Percentiles rank a stretch among this genome's conserved stretches.
phyloP scores from a whole-genome alignment of 1,140 invertebrate species.

The Dinothrombium tinctorium region DNA sequence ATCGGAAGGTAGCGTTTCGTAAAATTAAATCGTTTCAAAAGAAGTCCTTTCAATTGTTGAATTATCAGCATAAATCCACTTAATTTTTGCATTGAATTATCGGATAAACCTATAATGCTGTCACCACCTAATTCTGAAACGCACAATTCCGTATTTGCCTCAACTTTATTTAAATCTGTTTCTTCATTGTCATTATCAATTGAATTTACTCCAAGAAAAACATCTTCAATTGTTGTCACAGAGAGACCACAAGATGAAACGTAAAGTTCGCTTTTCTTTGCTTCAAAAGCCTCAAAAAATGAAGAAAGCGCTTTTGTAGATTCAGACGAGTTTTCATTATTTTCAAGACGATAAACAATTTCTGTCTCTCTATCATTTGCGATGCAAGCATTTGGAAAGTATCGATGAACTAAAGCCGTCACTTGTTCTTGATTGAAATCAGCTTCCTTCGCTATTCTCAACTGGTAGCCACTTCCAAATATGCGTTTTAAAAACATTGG shows the following conservation, averaged over 20 bases:
- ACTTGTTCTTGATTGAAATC: background rate
- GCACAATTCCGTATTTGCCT: too few species aligned
- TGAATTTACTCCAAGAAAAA: slow-evolving; percentile 54
- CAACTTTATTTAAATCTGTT: too few species aligned
- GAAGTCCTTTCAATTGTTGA: too few species aligned
- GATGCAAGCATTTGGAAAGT: background rate
- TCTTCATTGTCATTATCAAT: too few species aligned
- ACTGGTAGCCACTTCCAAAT: slow-evolving; percentile 19
- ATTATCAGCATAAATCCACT: too few species aligned
- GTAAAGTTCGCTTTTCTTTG: slow-evolving; percentile 29
- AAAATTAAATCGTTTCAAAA: too few species aligned
- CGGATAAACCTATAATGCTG: too few species aligned
- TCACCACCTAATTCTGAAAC: too few species aligned
- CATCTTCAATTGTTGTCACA: slow-evolving; percentile 58
- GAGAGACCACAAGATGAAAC: slow-evolving; percentile 50
- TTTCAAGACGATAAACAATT: background rate
- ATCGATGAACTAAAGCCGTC: background rate
- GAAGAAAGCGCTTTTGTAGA: background rate
- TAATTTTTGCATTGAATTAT: too few species aligned
- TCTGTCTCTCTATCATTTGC: background rate
- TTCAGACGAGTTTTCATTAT: too few species aligned
- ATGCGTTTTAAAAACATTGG: slow-evolving; percentile 28
- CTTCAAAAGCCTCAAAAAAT: slow-evolving; percentile 37
- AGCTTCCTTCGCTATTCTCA: slow-evolving; percentile 14
- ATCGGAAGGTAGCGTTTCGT: too few species aligned